phyloP scores from a whole-genome alignment of 1,140 invertebrate species.

The Papilio polyxenes region DNA sequence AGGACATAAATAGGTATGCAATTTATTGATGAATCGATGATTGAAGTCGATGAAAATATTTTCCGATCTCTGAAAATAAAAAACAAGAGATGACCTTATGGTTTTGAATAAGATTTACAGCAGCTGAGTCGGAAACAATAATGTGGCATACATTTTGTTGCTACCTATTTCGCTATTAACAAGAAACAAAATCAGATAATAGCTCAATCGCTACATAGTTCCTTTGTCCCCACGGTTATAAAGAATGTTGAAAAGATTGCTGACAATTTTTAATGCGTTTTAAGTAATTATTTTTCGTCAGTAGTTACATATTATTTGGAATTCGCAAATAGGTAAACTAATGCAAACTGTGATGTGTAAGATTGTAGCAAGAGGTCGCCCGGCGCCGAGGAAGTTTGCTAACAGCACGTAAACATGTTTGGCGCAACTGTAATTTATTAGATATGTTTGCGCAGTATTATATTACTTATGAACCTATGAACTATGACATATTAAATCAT shows the following conservation, averaged over 20 bases:
- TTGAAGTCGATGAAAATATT: background rate
- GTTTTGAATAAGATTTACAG: no score
- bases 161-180: no score
- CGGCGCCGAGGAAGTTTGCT: background rate
- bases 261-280: no score
- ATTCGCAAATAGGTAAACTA: slow-evolving; percentile 3
- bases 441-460: slow-evolving; percentile 1
- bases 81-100: no score
- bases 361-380: slow-evolving; percentile 2
- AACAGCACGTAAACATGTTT: slow-evolving; percentile 20
- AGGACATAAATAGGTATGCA: background rate
- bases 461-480: background rate
- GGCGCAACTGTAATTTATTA: slow-evolving; percentile 9
- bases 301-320: background rate
- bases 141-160: no score
- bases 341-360: slow-evolving; percentile 1
- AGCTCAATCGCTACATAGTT: background rate
- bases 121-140: no score
- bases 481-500: background rate
- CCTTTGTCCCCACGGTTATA: no score
- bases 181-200: no score
- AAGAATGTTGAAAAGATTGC: no score
- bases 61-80: background rate
- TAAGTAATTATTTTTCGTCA: background rate
- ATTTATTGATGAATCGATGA: background rate